Base-by-base conservation (phyloP, 2,113 vertebrate species). In the Syrrhaptes paradoxus region DNA sequence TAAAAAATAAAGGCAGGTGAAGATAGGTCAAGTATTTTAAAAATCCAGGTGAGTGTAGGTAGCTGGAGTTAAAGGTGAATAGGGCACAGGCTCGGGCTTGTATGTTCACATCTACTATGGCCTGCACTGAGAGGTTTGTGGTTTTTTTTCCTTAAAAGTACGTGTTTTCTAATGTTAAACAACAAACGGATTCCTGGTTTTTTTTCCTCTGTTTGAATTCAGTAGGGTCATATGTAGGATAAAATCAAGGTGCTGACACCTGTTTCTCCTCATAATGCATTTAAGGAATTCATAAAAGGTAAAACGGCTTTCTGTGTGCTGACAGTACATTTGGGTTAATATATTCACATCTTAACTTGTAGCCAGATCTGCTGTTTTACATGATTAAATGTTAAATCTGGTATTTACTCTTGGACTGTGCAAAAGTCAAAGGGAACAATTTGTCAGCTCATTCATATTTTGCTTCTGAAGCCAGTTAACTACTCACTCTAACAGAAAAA, bases 391-490 rank as follows among this genome's bases (percentile, higher is more conserved):
- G 54, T 90, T 91, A 97, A 92, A 87, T 93, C 79, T 94, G 90
- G 55, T 96, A 93, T 96, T 97, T 97, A 97, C 92, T 92, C 58
- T 94, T 22, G 2, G 63, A 89, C 86, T 97, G 77, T 87, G 77
- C 88, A 94, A 78, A 97, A 98, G 97, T 97, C 93, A 97, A 97
- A 93, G 62, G 77, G 86, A 96, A 96, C 94, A 87, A 97, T 98
- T 97, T 98, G 91, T 98, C 96, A 96, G 85, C 65, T 89, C 70
- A 87, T 90, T 97, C 91, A 96, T 97, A 96, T 97, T 98, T 97
- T 97, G 89, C 85, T 96, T 95, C 86, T 94, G 83, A 96, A 97
- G 92, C 90, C 84, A 82, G 90, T 97, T 98, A 97, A 93, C 90
- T 96, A 95, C 97, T 98, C 96, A 97, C 93, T 96, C 96, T 95